Percentiles rank a stretch among this genome's conserved stretches.
Conservation (phyloP, 2,888 invertebrate species). For the Pollenia amentaria region DNA sequence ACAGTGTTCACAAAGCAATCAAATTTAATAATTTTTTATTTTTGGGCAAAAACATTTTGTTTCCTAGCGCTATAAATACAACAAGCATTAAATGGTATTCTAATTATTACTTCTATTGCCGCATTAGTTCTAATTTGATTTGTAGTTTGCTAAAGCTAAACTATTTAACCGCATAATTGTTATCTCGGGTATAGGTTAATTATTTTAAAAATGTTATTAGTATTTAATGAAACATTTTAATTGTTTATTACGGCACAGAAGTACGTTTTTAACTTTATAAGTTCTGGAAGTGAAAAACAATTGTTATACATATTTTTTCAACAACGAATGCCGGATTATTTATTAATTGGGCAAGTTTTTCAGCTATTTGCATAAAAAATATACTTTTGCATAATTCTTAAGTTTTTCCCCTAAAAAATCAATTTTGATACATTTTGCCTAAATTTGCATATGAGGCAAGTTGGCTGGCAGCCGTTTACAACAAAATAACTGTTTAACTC, state of each 20-base stretch:
- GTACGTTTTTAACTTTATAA: background rate
- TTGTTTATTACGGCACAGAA: background rate
- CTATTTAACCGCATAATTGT: constrained; percentile 13
- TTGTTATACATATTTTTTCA: background rate
- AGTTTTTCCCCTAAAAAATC: no score
- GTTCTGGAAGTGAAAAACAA: no score
- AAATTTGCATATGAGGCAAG: no score
- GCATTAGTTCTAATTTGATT: constrained; percentile 3
- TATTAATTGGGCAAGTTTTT: background rate
- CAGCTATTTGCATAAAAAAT: no score
- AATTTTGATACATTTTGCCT: no score
- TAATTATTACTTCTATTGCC: constrained; percentile 3
- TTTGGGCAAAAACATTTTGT: constrained; percentile 40
- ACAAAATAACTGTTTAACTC: no score
- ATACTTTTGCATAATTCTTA: no score
- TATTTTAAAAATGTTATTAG: constrained; percentile 23
- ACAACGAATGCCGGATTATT: background rate
- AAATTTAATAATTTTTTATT: background rate
- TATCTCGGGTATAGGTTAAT: constrained; percentile 32
- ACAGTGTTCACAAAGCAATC: constrained; percentile 20
- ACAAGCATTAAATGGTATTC: constrained; percentile 7
- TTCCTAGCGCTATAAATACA: constrained; percentile 13
- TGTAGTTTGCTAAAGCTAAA: constrained; percentile 20
- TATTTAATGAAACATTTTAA: constrained; percentile 8
- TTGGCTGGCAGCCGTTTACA: no score